Base-by-base conservation (phyloP, 2,888 invertebrate genomes). In the Cremastinae sp. region DNA sequence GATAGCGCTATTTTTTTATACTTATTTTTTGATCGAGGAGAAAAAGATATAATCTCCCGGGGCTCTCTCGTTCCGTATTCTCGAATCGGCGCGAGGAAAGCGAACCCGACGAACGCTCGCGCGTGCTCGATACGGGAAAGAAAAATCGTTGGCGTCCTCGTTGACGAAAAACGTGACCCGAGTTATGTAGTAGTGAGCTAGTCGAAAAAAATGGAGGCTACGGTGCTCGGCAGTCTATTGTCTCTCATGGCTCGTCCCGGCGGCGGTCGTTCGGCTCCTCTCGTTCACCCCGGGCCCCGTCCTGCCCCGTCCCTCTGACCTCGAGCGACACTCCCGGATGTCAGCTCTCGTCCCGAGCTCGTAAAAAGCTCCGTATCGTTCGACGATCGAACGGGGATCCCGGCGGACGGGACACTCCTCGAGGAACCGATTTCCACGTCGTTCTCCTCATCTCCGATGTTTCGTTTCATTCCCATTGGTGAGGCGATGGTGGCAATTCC, bases 401-500 rank as follows among this genome's bases (percentile, higher is more conserved):
- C 59, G 62, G 58, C 59, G 74, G 77, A 65, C 74, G 77, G 68
- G 43, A 71, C 76, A 59, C 18, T 45, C 49, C 16, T 51, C 20
- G 62, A 61, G 54, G 65, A 61, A 78, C 56, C 72, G 64, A 73
- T 49, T 36, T 41, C 34, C 47, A 71, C 45, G 53, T 49, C 70
- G 68, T 54, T 38, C 61, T 78, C 75, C 75, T 76, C 75, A 62
- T 76, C 56, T 75, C 78, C 79, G 58, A 41, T 22, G 74, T 79
- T 74, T 72, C 78, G 49, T 78, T 80, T 96, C 95, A 97, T 93
- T 97, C 96, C 99, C 98, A 99, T 90, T 97, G 96, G 91, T 98
- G 98, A 84, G 98, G 98, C 87, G 98, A 98, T 47, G 98, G 98
- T 88, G 98, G 98, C 91, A 99, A 92, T 92, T 99, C 98, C 81